Evolutionary conservation across 2,888 invertebrate species (phyloP).

Genomic region (Leucoma salicis): DNA sequence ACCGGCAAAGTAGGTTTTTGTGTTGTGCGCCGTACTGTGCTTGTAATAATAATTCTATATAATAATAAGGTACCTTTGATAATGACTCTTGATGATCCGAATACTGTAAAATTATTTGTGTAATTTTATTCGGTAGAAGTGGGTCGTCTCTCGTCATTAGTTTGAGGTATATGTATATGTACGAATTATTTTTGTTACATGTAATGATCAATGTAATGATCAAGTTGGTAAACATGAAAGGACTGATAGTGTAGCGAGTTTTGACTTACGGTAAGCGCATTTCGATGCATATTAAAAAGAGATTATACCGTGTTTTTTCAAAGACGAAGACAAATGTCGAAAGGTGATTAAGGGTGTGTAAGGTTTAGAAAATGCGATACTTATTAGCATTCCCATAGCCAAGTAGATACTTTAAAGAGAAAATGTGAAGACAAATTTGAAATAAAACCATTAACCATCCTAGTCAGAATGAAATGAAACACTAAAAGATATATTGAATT

Average conservation of each 20-base stretch:
- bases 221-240: not conserved
- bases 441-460: too few species aligned
- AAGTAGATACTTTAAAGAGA: too few species aligned
- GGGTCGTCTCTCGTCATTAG: conserved; percentile 19
- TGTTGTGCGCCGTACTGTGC: conserved; percentile 28
- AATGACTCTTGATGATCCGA: conserved; percentile 16
- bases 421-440: too few species aligned
- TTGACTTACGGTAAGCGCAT: not conserved
- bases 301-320: not conserved
- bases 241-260: not conserved
- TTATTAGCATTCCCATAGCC: too few species aligned
- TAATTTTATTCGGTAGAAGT: conserved; percentile 12
- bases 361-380: too few species aligned
- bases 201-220: not conserved
- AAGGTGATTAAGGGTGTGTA: too few species aligned
- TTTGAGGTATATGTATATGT: not conserved
- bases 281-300: not conserved
- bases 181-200: too few species aligned
- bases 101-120: conserved; percentile 17
- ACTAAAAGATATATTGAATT: too few species aligned
- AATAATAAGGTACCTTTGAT: conserved; percentile 14
- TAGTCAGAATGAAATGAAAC: too few species aligned
- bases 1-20: conserved; percentile 47
- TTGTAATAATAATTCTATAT: conserved; percentile 22
- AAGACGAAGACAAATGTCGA: too few species aligned